Evolutionary conservation across 2,888 invertebrate species (phyloP), one percentile per base, ranked within the genome.

Genomic region (Lithosia quadra): DNA sequence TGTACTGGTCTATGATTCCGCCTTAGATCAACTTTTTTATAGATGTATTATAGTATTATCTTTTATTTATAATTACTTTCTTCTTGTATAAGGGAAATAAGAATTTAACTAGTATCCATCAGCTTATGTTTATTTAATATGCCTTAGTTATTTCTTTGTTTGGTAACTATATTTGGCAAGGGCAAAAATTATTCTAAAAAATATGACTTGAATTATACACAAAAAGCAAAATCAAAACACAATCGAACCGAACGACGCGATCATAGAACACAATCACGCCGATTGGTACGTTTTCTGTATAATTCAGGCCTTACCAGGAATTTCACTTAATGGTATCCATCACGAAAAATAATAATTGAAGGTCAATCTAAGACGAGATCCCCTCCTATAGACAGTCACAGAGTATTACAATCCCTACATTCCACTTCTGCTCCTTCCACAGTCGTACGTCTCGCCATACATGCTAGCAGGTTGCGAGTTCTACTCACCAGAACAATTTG

Each of bases 371-470:
- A 49, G 49, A 18, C 49, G 49, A 21, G 21, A 13, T 55, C 28
- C 21, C 11, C 22, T 21, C 8, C 24, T 49, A 15, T n/a, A 49
- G 24, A 18, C 60, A 15, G 24, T 2, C n/a, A 21, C n/a, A 24
- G 24, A 39, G 11, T n/a, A 15, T 56, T 36, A 63, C 58, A 34
- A 63, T 63, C 34, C 55, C 39, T 39, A 64, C 58, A 68, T 4
- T 59, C 49, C 63, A 24, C 24, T 65, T 65, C 56, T 65, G 56
- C 65, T 65, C 65, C 53, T 61, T 69, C 64, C 60, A 53, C 69
- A 65, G 65, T 69, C 69, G 49, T 65, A 56, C 64, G 55, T 55
- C 69, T 69, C 65, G 55, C 56, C 69, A 69, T 69, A 65, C 65
- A 65, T 55, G 65, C 65, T 69, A 65, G 69, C 59, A 55, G 65